A percentile compares a stretch with the other conserved stretches of the same genome.
Conservation (phyloP, 2,113 vertebrate species). For the Rhizomys pruinosus region DNA sequence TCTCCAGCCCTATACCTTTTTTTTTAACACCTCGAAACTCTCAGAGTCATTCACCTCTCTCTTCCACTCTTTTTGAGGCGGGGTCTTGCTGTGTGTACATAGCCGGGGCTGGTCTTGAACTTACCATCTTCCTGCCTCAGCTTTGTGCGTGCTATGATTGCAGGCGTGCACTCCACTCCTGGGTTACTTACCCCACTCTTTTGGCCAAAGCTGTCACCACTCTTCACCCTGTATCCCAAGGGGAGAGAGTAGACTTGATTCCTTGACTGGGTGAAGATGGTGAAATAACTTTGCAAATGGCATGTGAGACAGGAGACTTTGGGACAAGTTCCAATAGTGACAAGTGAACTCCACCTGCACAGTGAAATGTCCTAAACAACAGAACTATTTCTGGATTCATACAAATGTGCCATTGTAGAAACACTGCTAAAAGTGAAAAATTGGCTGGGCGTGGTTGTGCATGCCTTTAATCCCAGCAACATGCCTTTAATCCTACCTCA, state of each 20-base stretch:
- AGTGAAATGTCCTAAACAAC: slow-evolving; percentile 10
- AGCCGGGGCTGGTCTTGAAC: background rate
- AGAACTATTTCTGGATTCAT: background rate
- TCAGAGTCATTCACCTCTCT: background rate
- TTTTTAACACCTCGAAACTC: background rate
- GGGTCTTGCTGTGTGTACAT: background rate
- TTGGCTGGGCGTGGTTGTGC: too few species aligned
- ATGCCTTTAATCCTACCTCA: too few species aligned
- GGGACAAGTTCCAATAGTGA: background rate
- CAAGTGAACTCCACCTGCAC: background rate
- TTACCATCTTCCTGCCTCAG: background rate
- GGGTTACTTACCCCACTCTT: background rate
- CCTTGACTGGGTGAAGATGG: too few species aligned
- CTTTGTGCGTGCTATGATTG: background rate
- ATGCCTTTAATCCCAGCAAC: too few species aligned
- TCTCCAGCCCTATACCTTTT: too few species aligned
- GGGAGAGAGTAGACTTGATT: background rate
- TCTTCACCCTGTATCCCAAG: background rate
- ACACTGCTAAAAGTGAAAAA: slow-evolving; percentile 17
- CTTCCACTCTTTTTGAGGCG: background rate
- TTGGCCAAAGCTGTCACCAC: background rate
- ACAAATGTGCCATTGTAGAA: background rate
- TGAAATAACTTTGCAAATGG: background rate
- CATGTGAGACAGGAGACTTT: background rate
- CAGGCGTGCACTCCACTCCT: background rate